Conservation (phyloP, 2,888 invertebrate genomes). For the Euspilapteryx auroguttella region DNA sequence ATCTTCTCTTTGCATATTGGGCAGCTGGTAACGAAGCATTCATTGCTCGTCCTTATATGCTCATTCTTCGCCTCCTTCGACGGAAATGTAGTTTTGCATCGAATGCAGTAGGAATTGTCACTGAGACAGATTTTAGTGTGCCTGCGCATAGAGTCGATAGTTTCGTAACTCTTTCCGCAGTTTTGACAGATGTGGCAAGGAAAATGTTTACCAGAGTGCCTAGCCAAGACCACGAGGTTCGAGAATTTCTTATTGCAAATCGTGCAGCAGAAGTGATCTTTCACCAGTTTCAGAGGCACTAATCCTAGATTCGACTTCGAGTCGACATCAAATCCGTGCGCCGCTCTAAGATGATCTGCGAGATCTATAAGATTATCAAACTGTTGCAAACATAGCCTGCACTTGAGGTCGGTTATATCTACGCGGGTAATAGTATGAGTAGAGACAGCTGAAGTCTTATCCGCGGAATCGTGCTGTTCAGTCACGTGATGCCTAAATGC, state of each 20-base stretch:
- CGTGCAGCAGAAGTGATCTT: neutral
- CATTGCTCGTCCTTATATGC: conserved; percentile 5
- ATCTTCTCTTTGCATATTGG: conserved; percentile 6
- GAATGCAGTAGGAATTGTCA: conserved; percentile 2
- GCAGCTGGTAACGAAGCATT: conserved; percentile 6
- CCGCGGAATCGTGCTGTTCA: too few relatives aligned
- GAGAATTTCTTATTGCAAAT: neutral
- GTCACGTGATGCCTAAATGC: too few relatives aligned
- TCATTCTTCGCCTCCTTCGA: conserved; percentile 4
- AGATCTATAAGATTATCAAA: neutral
- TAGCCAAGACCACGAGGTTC: neutral
- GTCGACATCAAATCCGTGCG: neutral
- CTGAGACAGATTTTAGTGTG: conserved; percentile 3
- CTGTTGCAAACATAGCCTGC: neutral
- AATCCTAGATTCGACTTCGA: neutral
- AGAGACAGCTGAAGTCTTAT: too few relatives aligned
- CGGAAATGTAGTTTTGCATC: conserved; percentile 6
- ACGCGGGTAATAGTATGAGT: too few relatives aligned
- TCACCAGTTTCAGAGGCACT: neutral
- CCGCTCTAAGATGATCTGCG: neutral
- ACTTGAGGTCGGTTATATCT: neutral
- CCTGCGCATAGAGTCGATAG: conserved; percentile 1
- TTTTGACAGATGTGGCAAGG: conserved; percentile 5
- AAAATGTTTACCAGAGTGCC: neutral
- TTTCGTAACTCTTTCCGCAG: conserved; percentile 8